phyloP scores from a whole-genome alignment of 2,888 invertebrate species.

The Drosophila longiperda region DNA sequence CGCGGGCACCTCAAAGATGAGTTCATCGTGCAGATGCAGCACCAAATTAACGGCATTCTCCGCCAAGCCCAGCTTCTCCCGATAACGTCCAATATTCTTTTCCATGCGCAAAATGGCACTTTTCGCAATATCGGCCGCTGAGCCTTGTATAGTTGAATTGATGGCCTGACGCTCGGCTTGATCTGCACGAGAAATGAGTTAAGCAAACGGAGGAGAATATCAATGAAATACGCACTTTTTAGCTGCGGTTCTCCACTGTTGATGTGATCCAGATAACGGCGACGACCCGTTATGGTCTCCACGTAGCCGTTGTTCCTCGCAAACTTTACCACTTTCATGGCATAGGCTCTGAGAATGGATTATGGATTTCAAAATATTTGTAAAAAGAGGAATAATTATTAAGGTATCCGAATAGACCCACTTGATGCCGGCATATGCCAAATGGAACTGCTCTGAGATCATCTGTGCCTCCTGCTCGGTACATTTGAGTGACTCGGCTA shows the following conservation, averaged over 20 bases:
- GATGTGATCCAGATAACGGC: constrained; percentile 92
- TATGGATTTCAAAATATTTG: not conserved
- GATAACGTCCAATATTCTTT: constrained; percentile 85
- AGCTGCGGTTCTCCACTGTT: constrained; percentile 87
- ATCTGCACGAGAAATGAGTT: constrained; percentile 84
- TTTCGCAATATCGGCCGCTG: constrained; percentile 98
- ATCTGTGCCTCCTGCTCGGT: constrained; percentile 91
- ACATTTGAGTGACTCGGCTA: constrained; percentile 92
- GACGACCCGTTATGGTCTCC: constrained; percentile 92
- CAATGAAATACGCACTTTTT: constrained; percentile 86
- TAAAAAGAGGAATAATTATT: not conserved
- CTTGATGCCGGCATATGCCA: constrained; percentile 89
- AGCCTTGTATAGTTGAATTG: constrained; percentile 98
- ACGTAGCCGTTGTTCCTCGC: constrained; percentile 92
- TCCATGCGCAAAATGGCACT: constrained; percentile 94
- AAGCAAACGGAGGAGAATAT: not conserved
- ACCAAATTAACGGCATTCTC: constrained; percentile 88
- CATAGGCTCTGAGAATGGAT: constrained; percentile 66
- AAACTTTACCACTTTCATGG: constrained; percentile 86
- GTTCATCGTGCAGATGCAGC: constrained; percentile 97
- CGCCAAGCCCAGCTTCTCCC: constrained; percentile 72
- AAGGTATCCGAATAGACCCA: constrained; percentile 84
- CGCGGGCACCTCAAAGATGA: constrained; percentile 94
- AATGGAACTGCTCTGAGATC: constrained; percentile 93
- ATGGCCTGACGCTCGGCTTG: constrained; percentile 98